Base-by-base conservation (phyloP, 2,113 vertebrate species). In the Motacilla tschutschensis region DNA sequence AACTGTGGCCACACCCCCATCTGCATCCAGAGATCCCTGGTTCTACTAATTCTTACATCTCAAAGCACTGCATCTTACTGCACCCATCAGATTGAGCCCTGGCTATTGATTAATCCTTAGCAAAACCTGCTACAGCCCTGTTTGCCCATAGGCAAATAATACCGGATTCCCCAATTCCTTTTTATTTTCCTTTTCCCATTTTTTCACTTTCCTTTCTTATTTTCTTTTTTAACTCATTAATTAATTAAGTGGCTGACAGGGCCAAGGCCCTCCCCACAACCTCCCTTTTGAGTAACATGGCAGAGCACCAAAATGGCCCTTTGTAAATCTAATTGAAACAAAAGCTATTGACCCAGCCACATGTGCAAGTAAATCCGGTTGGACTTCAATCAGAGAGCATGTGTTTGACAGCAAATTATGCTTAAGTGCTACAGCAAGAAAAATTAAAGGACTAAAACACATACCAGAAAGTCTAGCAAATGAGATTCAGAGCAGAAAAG, bases 301-400 rank as follows among this genome's bases (percentile, higher is more conserved):
- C 73, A 92, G 95, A 95, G 84, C n/a, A 69, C 86, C 92, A 95
- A 87, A 96, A 96, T n/a, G 64, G 63, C 43, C 94, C 91, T 93
- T 94, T 94, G 84, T 91, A 95, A 94, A 96, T 92, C 92, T 91
- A 96, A 95, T 94, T 95, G 92, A 96, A 96, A 96, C 94, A 96
- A 97, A 97, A 86, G 70, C 29, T 87, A 94, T 87, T 95, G 95
- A 96, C 89, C 46, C 81, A 75, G 66, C 85, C 64, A 83, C 66
- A 92, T 96, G 94, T 96, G 92, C 83, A 97, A 96, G 93, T 94
- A 96, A 96, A 96, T 96, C 90, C 93, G 70, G 79, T 83, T 84
- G 69, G 78, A 89, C 85, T 83, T 89, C 85, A 88, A 85, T 92
- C 90, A 92, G 91, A 91, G 66, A 95, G 89, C 83, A 80, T 81